Evolutionary conservation across 2,888 invertebrate genomes (phyloP), one percentile per base, ranked within the genome.

Genomic region (Deilephila porcellus): DNA sequence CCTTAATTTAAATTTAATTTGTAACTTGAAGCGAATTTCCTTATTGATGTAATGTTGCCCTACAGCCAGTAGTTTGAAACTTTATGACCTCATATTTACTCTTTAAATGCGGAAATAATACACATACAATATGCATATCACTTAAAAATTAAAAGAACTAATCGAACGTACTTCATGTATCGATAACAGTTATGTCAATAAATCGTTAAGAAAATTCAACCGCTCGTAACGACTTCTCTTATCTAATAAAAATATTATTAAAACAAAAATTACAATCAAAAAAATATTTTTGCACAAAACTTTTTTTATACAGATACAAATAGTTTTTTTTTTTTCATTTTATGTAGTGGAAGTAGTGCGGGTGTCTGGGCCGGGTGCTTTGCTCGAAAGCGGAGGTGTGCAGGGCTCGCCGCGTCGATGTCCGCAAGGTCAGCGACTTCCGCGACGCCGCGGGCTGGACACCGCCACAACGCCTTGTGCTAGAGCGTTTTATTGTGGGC

Each of bases 351-450:
- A 25, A 67, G 25, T 52, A 67, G 52, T 25, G 67, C 67, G 25
- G 7, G 19, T 64, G 8, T 45, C 45, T 45, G 45, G 45, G 45
- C 64, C 20, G 17, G 20, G 64, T 52, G 45, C 20, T 4, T 20
- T 52, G 74, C 59, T 71, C 71, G n/a, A 64, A 37, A 71, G 75
- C 76, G 81, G 83, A 85, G 85, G 87, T 83, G 86, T 78, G 78
- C 80, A 76, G 80, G 75, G 74, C 74, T 77, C 67, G 79, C 78
- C 78, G 81, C 84, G 84, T 80, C 80, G 82, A 76, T 79, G 81
- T 78, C 81, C 82, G 83, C 91, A 93, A 93, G 93, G 93, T 94
- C 93, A 91, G 89, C 93, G 93, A 94, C 93, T 90, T 84, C 82
- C 79, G 78, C 85, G 82, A 81, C 77, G 81, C 81, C 78, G 78